These are phyloP conservation scores for Ashinkailepas kermadecensis DNA, from an alignment of 2,888 invertebrate species.

Conservation along the genomic window DNA sequence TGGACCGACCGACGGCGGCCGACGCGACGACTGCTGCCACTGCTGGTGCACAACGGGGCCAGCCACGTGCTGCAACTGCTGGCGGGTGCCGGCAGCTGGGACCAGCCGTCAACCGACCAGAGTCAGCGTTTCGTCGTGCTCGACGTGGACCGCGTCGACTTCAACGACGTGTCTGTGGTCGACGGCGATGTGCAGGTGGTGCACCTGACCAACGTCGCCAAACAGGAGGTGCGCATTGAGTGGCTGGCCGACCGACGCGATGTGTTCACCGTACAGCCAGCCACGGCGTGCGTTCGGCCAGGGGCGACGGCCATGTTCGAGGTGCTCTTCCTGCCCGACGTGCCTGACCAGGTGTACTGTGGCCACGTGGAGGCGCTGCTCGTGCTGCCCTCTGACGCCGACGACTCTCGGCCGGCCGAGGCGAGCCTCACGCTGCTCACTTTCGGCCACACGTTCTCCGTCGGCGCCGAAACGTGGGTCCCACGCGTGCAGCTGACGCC, in stretches of 20 bases:
- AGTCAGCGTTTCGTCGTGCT: neutral
- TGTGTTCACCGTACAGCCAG: neutral
- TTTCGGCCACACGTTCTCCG: neutral
- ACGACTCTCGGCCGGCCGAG: neutral
- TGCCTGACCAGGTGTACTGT: neutral
- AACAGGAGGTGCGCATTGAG: neutral
- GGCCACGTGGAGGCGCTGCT: slow-evolving; percentile 4
- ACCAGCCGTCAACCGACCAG: neutral
- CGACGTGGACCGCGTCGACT: neutral
- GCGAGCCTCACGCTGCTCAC: neutral
- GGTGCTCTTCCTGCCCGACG: neutral
- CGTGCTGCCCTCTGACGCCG: neutral
- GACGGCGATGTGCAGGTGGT: neutral
- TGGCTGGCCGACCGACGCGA: neutral
- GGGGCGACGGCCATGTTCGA: neutral
- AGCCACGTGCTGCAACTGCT: neutral
- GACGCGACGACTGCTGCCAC: neutral
- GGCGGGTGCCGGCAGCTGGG: neutral
- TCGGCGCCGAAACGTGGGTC: neutral
- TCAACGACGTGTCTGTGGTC: neutral
- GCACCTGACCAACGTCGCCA: neutral
- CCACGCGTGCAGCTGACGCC: slow-evolving; percentile 4
- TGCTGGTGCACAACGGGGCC: slow-evolving; percentile 7
- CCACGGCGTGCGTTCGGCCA: neutral
- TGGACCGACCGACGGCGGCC: neutral